phyloP scores from a whole-genome alignment of 2,797 vertebrate species.

The Acanthurus leucopareius region DNA sequence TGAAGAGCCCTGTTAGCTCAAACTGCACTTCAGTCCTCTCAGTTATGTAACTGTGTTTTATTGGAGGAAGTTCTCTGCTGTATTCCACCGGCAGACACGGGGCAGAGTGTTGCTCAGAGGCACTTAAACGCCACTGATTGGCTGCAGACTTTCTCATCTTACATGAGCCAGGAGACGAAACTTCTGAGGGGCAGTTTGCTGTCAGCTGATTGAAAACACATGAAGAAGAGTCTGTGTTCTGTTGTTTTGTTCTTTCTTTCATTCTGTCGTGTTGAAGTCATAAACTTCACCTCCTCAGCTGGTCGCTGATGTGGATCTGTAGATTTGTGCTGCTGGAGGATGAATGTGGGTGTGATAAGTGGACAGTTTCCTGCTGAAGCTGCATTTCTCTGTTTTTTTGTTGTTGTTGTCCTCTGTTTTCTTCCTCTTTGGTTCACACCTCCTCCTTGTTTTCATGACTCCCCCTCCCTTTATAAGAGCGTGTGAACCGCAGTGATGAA shows the following conservation, averaged over 20 bases:
- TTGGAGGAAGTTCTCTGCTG: neutral
- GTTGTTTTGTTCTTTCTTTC: no score
- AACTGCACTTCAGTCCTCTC: neutral
- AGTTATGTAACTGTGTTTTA: constrained; percentile 6
- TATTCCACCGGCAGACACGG: neutral
- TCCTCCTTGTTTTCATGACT: constrained; percentile 1
- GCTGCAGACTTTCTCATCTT: no score
- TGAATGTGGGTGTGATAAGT: neutral
- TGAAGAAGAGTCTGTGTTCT: no score
- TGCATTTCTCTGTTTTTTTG: neutral
- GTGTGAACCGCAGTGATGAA: constrained; percentile 17
- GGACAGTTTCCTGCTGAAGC: constrained; percentile 29
- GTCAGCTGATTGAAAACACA: no score
- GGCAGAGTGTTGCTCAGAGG: neutral
- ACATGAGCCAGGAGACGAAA: no score
- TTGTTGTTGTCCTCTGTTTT: constrained; percentile 5
- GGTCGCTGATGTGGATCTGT: neutral
- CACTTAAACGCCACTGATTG: neutral
- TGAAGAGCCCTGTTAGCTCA: constrained; percentile 5
- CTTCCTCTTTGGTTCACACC: constrained; percentile 30
- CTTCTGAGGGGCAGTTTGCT: no score
- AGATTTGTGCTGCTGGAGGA: neutral
- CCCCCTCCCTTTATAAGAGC: neutral
- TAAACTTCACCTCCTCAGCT: no score
- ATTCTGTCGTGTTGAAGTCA: no score